Evolutionary conservation across 2,797 vertebrate genomes (phyloP), one percentile per base, ranked within the genome.

Genomic region (Bovichtus diacanthus): DNA sequence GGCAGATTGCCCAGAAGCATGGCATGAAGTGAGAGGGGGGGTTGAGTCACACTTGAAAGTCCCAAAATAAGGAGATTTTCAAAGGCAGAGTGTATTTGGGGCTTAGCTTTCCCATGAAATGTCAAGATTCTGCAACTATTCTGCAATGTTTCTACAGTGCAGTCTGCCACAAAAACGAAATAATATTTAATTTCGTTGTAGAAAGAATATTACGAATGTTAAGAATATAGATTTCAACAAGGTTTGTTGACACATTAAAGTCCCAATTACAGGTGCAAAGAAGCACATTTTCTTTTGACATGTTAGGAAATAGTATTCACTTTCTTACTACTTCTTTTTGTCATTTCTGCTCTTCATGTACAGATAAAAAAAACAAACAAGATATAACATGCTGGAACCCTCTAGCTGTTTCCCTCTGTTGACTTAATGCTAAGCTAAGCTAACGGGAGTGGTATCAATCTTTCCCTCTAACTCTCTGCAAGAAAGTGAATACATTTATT

Each of bases 1-100:
- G 91, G 91, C 93, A 86, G 19, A 1, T n/a, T 67, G 87, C 91
- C 93, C 82, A 78, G 88, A 83, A 74, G 73, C 83, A 88, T 76
- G 81, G 86, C 72, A 82, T 53, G 34, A 47, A 62, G 46, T 64
- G 65, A 25, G 53, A 13, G 41, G 18, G 62, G 63, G 63, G 63
- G 72, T 11, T 38, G 70, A 72, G 74, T 83, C 74, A 82, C 82
- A 86, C 80, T 87, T 85, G 56, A 87, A 82, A 84, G 72, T 87
- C 69, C 77, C 56, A 68, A 85, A 87, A 75, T 51, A 69, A 78
- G 61, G 36, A 82, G 66, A 78, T 73, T 81, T 77, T 50, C 74
- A 87, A 76, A 85, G 67, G 56, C 50, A 67, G 59, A 74, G 76
- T 65, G 67, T 41, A 64, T 78, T 69, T 25, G 44, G 75, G 27